Percentiles rank a stretch among this genome's conserved stretches.
Evolutionary conservation across 2,113 vertebrate species (phyloP).

Genomic region (Chamaetylas fuelleborni): DNA sequence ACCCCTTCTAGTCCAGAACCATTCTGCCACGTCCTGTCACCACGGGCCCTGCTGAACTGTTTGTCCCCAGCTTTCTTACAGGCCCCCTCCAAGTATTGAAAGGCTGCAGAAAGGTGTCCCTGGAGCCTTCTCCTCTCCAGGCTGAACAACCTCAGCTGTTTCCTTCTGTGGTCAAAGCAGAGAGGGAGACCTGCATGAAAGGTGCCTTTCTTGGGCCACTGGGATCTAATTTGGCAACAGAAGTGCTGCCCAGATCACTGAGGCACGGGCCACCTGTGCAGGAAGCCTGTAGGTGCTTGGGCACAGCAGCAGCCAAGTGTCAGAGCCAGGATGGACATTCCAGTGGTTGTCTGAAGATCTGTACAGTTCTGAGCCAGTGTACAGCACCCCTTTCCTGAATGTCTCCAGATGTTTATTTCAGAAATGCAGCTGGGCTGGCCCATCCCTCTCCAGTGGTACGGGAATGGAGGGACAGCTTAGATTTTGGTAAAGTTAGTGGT

Average conservation of each 20-base stretch:
- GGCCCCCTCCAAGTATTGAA: not conserved
- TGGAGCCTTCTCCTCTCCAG: not conserved
- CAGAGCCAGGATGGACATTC: not conserved
- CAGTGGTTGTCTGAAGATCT: not conserved
- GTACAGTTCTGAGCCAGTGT: not conserved
- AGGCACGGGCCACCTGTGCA: not conserved
- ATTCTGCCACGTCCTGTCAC: not conserved
- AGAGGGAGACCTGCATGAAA: not conserved
- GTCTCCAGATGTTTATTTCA: not conserved
- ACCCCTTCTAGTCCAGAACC: not conserved
- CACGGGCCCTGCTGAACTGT: not conserved
- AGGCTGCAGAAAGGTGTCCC: not conserved
- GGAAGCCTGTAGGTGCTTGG: not conserved
- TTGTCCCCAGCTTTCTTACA: not conserved
- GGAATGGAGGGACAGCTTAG: not conserved
- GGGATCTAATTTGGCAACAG: not conserved
- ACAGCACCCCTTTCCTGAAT: not conserved
- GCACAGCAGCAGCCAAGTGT: not conserved
- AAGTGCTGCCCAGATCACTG: not conserved
- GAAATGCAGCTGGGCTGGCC: not conserved
- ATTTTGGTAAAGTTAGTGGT: not conserved
- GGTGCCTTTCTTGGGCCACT: not conserved
- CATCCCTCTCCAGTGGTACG: not conserved
- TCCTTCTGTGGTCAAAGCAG: not conserved
- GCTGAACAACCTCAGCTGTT: not conserved